These are phyloP conservation scores for Panagrolaimus sp. DNA, from an alignment of 1,140 invertebrate genomes.

Conservation along the genomic window DNA sequence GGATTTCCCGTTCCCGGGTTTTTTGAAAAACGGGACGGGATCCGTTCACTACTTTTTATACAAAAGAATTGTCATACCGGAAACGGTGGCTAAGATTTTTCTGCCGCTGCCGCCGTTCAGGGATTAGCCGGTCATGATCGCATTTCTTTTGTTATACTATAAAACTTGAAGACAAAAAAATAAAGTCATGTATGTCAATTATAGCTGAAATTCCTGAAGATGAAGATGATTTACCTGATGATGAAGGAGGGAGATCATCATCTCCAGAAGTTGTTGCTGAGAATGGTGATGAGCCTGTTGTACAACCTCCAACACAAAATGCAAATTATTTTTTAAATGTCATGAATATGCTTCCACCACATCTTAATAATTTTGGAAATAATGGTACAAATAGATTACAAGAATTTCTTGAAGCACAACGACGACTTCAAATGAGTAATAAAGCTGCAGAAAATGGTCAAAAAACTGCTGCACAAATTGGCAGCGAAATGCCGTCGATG, in stretches of 20 bases:
- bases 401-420: conserved; percentile 8
- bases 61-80: too few relatives aligned
- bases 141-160: conserved; percentile 1
- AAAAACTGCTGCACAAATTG: too few relatives aligned
- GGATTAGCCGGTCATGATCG: conserved; percentile 10
- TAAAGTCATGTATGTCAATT: background rate
- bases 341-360: conserved; percentile 7
- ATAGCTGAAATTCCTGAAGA: background rate
- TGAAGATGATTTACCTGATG: background rate
- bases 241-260: background rate
- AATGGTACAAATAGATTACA: background rate
- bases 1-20: too few relatives aligned
- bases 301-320: background rate
- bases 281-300: background rate
- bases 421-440: background rate
- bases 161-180: too few relatives aligned
- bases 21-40: too few relatives aligned
- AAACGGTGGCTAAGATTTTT: too few relatives aligned
- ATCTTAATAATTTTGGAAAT: background rate
- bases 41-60: too few relatives aligned
- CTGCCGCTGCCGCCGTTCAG: too few relatives aligned
- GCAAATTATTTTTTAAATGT: conserved; percentile 10
- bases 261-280: background rate
- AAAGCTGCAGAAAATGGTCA: conserved; percentile 1
- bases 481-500: too few relatives aligned